Evolutionary conservation across 1,140 invertebrate genomes (phyloP), one percentile per base, ranked within the genome.

Genomic region (Aphidius ervi): DNA sequence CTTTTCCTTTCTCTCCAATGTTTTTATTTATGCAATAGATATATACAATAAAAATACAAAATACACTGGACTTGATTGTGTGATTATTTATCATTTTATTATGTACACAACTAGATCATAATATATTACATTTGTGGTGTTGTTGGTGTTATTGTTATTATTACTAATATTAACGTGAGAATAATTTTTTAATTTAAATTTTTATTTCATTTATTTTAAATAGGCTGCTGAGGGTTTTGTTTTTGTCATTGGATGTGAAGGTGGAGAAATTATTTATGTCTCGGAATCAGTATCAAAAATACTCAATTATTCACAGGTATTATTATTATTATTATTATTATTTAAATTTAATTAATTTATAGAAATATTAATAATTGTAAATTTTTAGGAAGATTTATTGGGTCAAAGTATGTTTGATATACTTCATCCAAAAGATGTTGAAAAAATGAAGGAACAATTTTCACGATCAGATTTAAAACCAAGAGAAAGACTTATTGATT

Each of bases 371-470:
- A 23, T 57, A 39, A n/a, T 31, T 58, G 47, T 40, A 23, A 43
- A 49, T 57, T 66, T 72, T 54, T 78, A 94, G 90, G 83, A 85
- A 58, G 94, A 98, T 72, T 78, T 98, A 37, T 80, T 97, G 45
- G 94, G 94, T 1, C 93, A 96, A 78, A 96, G 92, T 72, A 87
- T 93, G 84, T 97, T 97, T 78, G 94, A 97, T 74, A 94, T 97
- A 56, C 79, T 98, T 5, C 94, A 98, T 77, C 94, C 94, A 0
- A 94, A 95, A 76, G 94, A 97, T 76, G 90, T 97, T 42, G 89
- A 88, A 50, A 97, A 96, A 78, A 92, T 97, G 1, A 98, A 97
- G 76, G 94, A 97, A 73, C 95, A 98, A 73, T 81, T 98, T 1
- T 94, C 93, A 0, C 93, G 93, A 0, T 91, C 92, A 1, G 93